Base-by-base conservation (phyloP, 2,797 vertebrate species). In the Halcyon smyrnensis region DNA sequence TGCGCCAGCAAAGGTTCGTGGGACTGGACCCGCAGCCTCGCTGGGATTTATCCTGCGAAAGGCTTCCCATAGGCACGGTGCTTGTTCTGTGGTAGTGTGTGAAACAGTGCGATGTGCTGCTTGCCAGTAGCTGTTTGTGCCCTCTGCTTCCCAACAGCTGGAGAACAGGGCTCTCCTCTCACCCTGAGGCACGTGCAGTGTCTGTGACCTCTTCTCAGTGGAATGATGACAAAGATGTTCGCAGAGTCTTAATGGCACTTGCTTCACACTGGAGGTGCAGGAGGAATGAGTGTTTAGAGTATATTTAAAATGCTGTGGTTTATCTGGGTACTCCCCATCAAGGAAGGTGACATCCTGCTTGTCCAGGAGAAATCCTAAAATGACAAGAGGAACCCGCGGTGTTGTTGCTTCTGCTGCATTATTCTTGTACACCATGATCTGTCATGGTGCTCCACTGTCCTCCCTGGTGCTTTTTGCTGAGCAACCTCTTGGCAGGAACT, bases 11-110 rank as follows among this genome's bases (percentile, higher is more conserved):
- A 34, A 25, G 59, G 20, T 78, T 79, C 62, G 90, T 53, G 34
- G 79, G 87, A 83, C 93, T 80, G 76, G 92, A 85, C 87, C 90
- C 77, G 92, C 93, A 89, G 96, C 95, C 87, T 89, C n/a, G 54
- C 85, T 63, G 28, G 45, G 67, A 63, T 70, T 37, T 62, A 39
- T 24, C 12, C 6, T 80, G 79, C 16, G 70, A 45, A 41, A 87
- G 71, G 34, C n/a, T 68, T 91, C 67, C 81, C 32, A 1, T 5
- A 17, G 70, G 84, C 34, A n/a, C 0, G 1, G 71, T 17, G 82
- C 41, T 56, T 19, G 46, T 74, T 57, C 10, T 12, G 5, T 12
- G 56, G 84, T 5, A 54, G n/a, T 2, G 7, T 56, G 57, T 37
- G 70, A 34, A 53, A 54, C 2, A 7, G 39, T 21, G 45, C 36